Conservation (phyloP, 2,797 vertebrate species). For the Graptemys geographica region DNA sequence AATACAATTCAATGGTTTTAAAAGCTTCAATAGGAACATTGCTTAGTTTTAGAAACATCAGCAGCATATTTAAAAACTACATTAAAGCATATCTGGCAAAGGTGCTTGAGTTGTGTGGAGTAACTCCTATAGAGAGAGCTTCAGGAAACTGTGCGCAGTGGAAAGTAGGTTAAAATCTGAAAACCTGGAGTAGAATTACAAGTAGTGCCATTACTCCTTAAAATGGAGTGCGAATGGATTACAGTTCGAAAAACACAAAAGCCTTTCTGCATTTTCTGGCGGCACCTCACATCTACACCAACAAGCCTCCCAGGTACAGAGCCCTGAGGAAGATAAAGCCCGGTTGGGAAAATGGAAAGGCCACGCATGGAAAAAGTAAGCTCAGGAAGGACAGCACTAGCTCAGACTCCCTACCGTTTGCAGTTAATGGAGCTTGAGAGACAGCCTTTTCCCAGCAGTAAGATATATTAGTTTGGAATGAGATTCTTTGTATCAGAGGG, state of each 20-base stretch:
- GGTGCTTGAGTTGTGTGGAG: background rate
- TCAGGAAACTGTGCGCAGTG: conserved; percentile 29
- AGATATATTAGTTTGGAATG: background rate
- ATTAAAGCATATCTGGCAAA: background rate
- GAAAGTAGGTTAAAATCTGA: conserved; percentile 55
- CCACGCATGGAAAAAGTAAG: background rate
- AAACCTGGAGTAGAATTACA: conserved; percentile 61
- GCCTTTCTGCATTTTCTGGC: conserved; percentile 34
- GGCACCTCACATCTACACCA: conserved; percentile 40
- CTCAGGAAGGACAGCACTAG: background rate
- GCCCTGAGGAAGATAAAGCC: background rate
- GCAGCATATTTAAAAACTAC: background rate
- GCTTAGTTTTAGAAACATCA: background rate
- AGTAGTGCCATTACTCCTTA: conserved; percentile 52
- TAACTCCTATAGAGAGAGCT: background rate
- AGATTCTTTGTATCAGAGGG: background rate
- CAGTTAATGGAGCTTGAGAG: background rate
- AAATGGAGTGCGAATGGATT: background rate
- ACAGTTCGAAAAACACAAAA: conserved; percentile 47
- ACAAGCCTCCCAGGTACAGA: background rate
- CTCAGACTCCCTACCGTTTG: background rate
- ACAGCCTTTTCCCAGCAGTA: background rate
- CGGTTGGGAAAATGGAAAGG: no score
- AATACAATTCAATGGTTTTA: background rate
- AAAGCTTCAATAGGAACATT: background rate